These are phyloP conservation scores for Papilio dardanus DNA, from an alignment of 1,140 invertebrate species.

Conservation along the genomic window DNA sequence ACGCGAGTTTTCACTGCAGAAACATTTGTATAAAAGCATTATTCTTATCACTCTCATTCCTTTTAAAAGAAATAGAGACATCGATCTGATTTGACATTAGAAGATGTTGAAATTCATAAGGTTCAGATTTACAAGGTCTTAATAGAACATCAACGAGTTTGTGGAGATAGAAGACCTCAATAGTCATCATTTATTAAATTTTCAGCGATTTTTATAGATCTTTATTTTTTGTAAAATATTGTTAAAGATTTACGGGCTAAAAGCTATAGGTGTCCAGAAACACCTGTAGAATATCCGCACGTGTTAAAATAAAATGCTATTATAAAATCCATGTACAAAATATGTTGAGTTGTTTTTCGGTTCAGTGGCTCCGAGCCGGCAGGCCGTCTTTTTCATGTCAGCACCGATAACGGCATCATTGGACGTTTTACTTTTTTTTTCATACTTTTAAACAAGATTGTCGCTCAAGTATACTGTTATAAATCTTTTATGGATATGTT, in stretches of 20 bases:
- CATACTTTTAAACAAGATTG: slow-evolving; percentile 19
- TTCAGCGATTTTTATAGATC: too few species aligned
- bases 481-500: slow-evolving; percentile 9
- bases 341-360: slow-evolving; percentile 24
- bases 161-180: too few species aligned
- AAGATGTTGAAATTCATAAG: not conserved
- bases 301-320: not conserved
- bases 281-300: not conserved
- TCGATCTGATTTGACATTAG: not conserved
- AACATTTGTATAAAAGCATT: not conserved
- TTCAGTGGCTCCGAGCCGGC: slow-evolving; percentile 26
- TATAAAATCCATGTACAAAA: not conserved
- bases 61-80: not conserved
- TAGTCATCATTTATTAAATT: too few species aligned
- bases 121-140: too few species aligned
- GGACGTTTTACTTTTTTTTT: slow-evolving; percentile 26
- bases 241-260: too few species aligned
- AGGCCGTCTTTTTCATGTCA: slow-evolving; percentile 24
- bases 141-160: too few species aligned
- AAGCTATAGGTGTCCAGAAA: too few species aligned
- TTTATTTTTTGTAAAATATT: too few species aligned
- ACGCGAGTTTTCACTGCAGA: not conserved
- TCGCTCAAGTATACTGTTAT: slow-evolving; percentile 24
- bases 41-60: not conserved
- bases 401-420: slow-evolving; percentile 19